A percentile compares a stretch with the other conserved stretches of the same genome.
phyloP scores from a whole-genome alignment of 2,113 vertebrate species.

The Malurus cyaneus region DNA sequence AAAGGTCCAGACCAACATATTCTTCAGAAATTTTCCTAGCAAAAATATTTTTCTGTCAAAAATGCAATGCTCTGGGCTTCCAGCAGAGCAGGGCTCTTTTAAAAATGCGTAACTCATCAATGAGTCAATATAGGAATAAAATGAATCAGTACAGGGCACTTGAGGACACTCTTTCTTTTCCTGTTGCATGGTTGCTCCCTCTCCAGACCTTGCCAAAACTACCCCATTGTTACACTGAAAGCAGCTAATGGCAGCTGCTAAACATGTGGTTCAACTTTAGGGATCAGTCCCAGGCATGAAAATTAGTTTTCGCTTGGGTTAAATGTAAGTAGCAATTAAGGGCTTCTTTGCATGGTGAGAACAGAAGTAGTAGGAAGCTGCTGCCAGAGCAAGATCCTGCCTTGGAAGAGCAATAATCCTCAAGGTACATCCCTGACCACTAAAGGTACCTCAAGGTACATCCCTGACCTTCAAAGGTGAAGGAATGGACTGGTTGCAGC shows the following conservation, averaged over 20 bases:
- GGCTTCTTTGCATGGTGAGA: not conserved
- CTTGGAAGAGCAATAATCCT: not conserved
- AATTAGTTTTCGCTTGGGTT: not conserved
- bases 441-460: not conserved
- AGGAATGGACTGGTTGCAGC: not conserved
- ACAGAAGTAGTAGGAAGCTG: not conserved
- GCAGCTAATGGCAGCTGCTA: not conserved
- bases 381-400: not conserved
- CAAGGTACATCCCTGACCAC: not conserved
- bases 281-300: not conserved
- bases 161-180: not conserved
- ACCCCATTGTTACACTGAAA: not conserved
- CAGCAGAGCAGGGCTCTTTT: not conserved
- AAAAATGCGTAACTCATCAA: not conserved
- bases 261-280: conserved; percentile 7
- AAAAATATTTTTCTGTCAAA: not conserved
- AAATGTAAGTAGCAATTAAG: not conserved
- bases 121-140: not conserved
- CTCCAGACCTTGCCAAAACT: not conserved
- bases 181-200: not conserved
- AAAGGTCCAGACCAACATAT: not conserved
- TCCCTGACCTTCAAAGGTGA: not conserved
- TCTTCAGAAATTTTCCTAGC: not conserved
- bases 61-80: not conserved
- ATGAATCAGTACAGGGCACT: not conserved